Evolutionary conservation across 2,888 invertebrate species (phyloP).

Genomic region (Campoplex nolae): DNA sequence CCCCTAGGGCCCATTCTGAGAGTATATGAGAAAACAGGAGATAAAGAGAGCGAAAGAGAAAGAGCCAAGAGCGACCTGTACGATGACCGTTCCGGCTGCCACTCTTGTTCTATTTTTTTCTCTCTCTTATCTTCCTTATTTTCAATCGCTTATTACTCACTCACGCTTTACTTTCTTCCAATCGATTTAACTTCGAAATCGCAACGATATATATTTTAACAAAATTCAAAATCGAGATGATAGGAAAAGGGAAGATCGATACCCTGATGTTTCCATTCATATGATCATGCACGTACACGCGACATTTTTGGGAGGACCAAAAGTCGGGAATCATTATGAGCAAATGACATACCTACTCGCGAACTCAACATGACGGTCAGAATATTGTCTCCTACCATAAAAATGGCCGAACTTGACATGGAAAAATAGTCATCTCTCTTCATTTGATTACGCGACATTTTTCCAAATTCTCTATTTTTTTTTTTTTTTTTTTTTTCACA

Average conservation of each 20-base stretch:
- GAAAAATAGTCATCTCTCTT: no score
- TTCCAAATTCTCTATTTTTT: no score
- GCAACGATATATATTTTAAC: conserved; percentile 19
- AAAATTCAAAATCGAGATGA: conserved; percentile 10
- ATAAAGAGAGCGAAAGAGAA: conserved; percentile 26
- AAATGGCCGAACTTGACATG: neutral
- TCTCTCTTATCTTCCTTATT: conserved; percentile 27
- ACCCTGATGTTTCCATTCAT: neutral
- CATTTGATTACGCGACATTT: no score
- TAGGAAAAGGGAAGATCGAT: conserved; percentile 30
- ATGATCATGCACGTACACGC: neutral
- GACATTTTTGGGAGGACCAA: neutral
- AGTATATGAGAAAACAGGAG: conserved; percentile 58
- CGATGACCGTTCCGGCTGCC: conserved; percentile 66
- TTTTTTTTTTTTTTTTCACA: no score
- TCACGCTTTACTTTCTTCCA: conserved; percentile 25
- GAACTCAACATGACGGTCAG: neutral
- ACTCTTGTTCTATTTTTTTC: conserved; percentile 53
- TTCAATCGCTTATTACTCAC: conserved; percentile 46
- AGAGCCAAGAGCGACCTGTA: conserved; percentile 57
- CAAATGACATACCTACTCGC: neutral
- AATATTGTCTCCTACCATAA: neutral
- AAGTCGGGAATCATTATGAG: neutral
- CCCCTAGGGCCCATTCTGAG: conserved; percentile 68
- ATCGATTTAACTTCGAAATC: conserved; percentile 2